Evolutionary conservation across 2,888 invertebrate genomes (phyloP), one percentile per base, ranked within the genome.

Genomic region (Ochropacha duplaris): DNA sequence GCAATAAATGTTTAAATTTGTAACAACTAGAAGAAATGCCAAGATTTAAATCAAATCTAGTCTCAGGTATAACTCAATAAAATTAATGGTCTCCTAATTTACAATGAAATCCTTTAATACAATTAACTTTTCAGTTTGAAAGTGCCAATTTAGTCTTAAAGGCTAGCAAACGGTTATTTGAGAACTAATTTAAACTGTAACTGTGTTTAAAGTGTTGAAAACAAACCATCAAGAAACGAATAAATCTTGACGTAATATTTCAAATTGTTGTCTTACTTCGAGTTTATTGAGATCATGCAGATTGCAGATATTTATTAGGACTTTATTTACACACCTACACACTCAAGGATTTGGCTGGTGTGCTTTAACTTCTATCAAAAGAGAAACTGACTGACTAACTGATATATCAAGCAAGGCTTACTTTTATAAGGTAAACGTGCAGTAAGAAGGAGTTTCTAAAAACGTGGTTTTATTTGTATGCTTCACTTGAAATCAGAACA

Each of bases 141-240:
- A 28, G 31, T 52, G 31, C 52, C 52, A 52, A 52, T 52, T 52
- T 31, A 22, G n/a, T 31, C 31, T 34, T 31, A 52, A 52, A 31
- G 52, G 52, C 52, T 52, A 52, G 50, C 50, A 51, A 16, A 52
- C n/a, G 34, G 52, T 52, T 52, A 52, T 31, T 22, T 34, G 34
- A 34, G 52, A 52, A 19, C 19, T 52, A 52, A 52, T 52, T 52
- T 22, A 52, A 52, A 52, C 52, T 52, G 52, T 31, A 31, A 52
- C 31, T 31, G 31, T 52, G 31, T 51, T 52, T 34, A 52, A 52
- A 52, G 52, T 52, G 52, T 31, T 22, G 31, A 31, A 52, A 31
- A 52, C 52, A 52, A 52, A 31, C 19, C 31, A 52, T 52, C 31
- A 52, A 22, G 19, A 1, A 31, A 31, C 16, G 16, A 31, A 19